A percentile compares a stretch with the other conserved stretches of the same genome.
phyloP scores from a whole-genome alignment of 2,113 vertebrate species.

The Okapia johnstoni region DNA sequence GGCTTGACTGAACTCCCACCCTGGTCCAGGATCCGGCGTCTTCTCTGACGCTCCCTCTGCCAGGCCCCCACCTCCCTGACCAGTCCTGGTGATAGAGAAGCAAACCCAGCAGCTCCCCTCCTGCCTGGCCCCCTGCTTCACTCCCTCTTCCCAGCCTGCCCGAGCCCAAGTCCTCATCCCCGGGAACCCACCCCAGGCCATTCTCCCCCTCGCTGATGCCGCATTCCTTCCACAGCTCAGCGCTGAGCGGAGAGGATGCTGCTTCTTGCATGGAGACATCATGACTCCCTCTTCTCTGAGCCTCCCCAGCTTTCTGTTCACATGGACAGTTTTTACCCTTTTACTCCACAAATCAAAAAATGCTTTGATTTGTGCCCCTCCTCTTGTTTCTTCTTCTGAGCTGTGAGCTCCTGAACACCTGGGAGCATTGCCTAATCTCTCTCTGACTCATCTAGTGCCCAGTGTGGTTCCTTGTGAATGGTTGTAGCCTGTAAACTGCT shows the following conservation, averaged over 20 bases:
- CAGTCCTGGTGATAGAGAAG: neutral
- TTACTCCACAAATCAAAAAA: neutral
- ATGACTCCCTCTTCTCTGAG: neutral
- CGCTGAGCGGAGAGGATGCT: neutral
- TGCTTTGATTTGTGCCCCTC: neutral
- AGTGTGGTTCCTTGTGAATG: neutral
- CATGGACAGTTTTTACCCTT: neutral
- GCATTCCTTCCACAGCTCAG: neutral
- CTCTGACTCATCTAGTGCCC: neutral
- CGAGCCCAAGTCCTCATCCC: neutral
- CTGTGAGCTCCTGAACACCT: neutral
- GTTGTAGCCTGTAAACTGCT: neutral
- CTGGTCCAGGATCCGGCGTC: neutral
- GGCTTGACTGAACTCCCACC: neutral
- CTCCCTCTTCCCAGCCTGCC: neutral
- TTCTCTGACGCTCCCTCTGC: neutral
- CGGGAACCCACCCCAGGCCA: fast-evolving
- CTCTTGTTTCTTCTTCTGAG: neutral
- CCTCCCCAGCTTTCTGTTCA: neutral
- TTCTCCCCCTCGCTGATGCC: neutral
- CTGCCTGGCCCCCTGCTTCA: neutral
- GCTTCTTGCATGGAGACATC: neutral
- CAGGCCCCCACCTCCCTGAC: neutral
- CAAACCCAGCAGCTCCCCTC: neutral
- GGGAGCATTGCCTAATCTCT: neutral